phyloP scores from a whole-genome alignment of 2,888 invertebrate genomes.

The Lypha dubia region DNA sequence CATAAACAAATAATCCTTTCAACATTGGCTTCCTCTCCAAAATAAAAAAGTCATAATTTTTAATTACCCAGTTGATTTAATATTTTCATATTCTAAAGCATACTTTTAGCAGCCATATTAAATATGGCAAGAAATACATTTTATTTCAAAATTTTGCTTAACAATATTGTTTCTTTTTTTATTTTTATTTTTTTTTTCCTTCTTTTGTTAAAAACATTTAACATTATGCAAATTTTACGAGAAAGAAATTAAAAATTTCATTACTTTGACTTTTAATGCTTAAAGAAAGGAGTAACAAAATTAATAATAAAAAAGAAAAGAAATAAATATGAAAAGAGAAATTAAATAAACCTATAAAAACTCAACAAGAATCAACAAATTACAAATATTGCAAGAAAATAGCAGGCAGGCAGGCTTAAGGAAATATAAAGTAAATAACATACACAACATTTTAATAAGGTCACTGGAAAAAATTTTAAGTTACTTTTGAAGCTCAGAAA shows the following conservation, averaged over 20 bases:
- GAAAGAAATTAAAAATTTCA: constrained; percentile 66
- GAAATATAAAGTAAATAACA: not conserved
- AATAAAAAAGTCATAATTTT: constrained; percentile 54
- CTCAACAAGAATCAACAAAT: constrained; percentile 42
- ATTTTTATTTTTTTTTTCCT: not conserved
- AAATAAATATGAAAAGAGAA: not conserved
- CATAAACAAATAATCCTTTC: constrained; percentile 36
- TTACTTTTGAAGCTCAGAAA: not conserved
- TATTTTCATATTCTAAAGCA: constrained; percentile 21
- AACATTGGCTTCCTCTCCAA: constrained; percentile 40
- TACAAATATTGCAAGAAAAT: not conserved
- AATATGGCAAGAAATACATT: not conserved
- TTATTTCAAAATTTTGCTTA: constrained; percentile 3
- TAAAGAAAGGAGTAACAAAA: constrained; percentile 5
- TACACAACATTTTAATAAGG: not conserved
- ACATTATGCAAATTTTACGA: constrained; percentile 61
- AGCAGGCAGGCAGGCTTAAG: not conserved
- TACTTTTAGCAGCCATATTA: constrained; percentile 3
- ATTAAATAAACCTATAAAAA: constrained; percentile 56
- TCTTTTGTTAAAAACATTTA: constrained; percentile 45
- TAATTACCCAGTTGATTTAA: constrained; percentile 34
- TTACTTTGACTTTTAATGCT: constrained; percentile 66
- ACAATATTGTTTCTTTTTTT: not conserved
- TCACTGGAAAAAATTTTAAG: not conserved
- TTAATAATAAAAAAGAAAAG: constrained; percentile 33